Base-by-base conservation (phyloP, 2,888 invertebrate species). In the Teleogryllus oceanicus region DNA sequence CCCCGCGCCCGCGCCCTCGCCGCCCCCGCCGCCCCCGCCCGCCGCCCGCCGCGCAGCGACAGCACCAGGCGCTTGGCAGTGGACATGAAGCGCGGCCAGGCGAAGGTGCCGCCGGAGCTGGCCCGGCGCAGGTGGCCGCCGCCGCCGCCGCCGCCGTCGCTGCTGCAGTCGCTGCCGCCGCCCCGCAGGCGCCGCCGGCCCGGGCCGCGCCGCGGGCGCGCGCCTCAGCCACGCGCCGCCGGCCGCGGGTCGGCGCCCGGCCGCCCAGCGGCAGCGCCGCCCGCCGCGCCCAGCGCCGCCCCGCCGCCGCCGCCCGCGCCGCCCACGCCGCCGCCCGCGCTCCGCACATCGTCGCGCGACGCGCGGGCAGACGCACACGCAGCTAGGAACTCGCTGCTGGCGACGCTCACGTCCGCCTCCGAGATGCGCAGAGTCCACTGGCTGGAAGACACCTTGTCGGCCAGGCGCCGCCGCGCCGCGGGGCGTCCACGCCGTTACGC, bases 41-140 rank as follows among this genome's bases (percentile, higher is more conserved):
- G 80, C 51, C 78, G 80, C 49, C 90, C 89, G 86, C 90, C 89
- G 86, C 90, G 88, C 87, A 90, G 88, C 87, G 90, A 90, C 86
- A 90, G 87, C 85, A 90, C 90, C 87, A 90, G 89, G 87, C 90
- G 88, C 88, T 90, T 90, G 87, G 91, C 90, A 86, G 90, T 90
- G 87, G 90, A 90, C 90, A 91, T 91, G 87, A 89, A 87, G 85
- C 86, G 86, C n/a, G 77, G 75, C 78, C 77, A 77, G 18, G 77
- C 49, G 78, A 18, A 50, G 49, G 50, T 50, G 24, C 74, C 21
- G 24, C 74, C 21, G 21, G n/a, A 76, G 49, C 51, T n/a, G 49
- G 21, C 76, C 74, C 49, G 51, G 50, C 50, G 49, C 80, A 74
- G 74, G 62, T 50, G n/a, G 78, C 81, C 77, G 77, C 62, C 80